phyloP scores from a whole-genome alignment of 2,113 vertebrate genomes.

The Catharus fuscescens region DNA sequence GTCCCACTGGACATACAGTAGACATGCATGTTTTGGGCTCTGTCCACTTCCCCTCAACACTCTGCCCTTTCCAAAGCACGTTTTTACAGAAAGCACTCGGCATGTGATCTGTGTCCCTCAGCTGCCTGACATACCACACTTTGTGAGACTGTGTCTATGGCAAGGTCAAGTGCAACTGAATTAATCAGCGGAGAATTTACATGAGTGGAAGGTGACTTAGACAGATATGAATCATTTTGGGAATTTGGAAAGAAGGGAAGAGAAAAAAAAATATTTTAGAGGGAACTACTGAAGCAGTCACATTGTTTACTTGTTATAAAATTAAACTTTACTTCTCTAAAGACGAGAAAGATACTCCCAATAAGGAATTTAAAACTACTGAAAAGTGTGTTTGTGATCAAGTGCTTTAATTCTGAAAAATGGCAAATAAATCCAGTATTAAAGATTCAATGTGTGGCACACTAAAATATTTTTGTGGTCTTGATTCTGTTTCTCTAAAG shows the following conservation, averaged over 20 bases:
- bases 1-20: neutral
- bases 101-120: neutral
- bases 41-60: neutral
- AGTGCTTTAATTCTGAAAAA: neutral
- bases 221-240: neutral
- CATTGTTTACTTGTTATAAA: neutral
- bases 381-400: neutral
- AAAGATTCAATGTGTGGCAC: neutral
- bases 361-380: neutral
- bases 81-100: neutral
- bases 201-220: neutral
- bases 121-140: constrained; percentile 6
- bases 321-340: neutral
- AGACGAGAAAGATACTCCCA: neutral
- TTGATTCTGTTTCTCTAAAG: neutral
- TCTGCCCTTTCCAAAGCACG: neutral
- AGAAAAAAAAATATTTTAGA: neutral
- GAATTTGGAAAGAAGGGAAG: neutral
- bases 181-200: neutral
- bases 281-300: neutral
- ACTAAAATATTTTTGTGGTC: neutral
- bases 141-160: neutral
- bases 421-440: neutral
- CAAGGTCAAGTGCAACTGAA: neutral
- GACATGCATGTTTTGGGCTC: neutral